phyloP scores from a whole-genome alignment of 2,888 invertebrate genomes.

The Eupithecia inturbata region DNA sequence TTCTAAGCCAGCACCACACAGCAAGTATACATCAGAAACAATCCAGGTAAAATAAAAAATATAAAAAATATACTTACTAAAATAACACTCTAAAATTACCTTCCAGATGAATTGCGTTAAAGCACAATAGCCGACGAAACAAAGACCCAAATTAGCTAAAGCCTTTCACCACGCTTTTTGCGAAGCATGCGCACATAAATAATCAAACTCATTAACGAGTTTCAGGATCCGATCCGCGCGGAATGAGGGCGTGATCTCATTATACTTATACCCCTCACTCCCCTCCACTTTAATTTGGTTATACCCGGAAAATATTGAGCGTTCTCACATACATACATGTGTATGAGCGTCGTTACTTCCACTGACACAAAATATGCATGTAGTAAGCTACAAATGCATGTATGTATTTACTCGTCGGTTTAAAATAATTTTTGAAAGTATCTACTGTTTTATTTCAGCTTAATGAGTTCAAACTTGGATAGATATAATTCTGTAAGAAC shows the following conservation, averaged over 20 bases:
- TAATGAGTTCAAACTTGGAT: conserved; percentile 1
- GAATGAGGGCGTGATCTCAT: conserved; percentile 31
- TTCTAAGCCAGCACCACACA: too few species aligned
- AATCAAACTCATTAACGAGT: conserved; percentile 33
- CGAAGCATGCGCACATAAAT: conserved; percentile 18
- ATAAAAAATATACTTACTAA: neutral
- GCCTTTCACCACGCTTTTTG: conserved; percentile 4
- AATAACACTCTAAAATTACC: neutral
- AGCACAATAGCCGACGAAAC: conserved; percentile 7
- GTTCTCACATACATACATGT: too few species aligned
- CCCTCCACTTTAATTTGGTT: conserved; percentile 23
- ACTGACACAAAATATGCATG: neutral
- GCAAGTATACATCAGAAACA: too few species aligned
- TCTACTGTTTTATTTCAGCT: neutral
- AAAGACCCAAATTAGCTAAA: conserved; percentile 8
- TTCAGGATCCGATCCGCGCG: conserved; percentile 16
- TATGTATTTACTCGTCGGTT: too few species aligned
- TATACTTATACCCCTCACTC: conserved; percentile 12
- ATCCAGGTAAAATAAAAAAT: neutral
- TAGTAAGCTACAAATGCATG: too few species aligned
- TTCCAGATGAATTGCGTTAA: conserved; percentile 1
- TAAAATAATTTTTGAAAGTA: too few species aligned
- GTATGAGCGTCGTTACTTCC: neutral
- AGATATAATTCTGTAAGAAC: neutral
- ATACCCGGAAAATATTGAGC: conserved; percentile 3